Evolutionary conservation across 2,113 vertebrate species (phyloP), one percentile per base, ranked within the genome.

Genomic region (Chaetura pelagica): DNA sequence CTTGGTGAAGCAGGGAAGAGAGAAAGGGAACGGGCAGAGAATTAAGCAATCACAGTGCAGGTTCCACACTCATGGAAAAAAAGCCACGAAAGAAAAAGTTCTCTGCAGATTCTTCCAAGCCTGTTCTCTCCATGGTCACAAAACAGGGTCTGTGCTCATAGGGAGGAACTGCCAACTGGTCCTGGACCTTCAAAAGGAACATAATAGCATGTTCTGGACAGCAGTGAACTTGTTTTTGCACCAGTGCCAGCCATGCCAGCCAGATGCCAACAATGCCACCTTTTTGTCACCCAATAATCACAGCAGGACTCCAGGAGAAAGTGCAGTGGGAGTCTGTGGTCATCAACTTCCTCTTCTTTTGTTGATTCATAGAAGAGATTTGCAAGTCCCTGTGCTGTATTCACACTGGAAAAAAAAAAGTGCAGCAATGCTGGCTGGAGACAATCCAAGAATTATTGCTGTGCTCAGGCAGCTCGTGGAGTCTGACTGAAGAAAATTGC

Each of bases 161-260:
- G 12, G 57, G 57, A 87, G 2, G 49, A 82, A 62, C 22, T 80
- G 61, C 51, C 27, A 48, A 16, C 73, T 72, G 63, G 83, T 52
- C 76, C 34, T 11, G 32, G 64, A 84, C 29, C 59, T 87, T 81
- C 80, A 23, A 19, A 16, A 57, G 57, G 57, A 78, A 59, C 2
- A 2, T 0, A 3, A 32, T n/a, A 85, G 3, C 0, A 2, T 3
- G 21, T 24, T 80, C 44, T 15, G 22, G 48, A 64, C 8, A 38
- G 62, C 21, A 32, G 30, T 4, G 29, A 74, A 42, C 64, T 62
- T 74, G 51, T 42, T 62, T 76, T 95, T 55, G 82, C 49, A 19
- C 44, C 1, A 3, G 4, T 9, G 42, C 35, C 64, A 54, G 71
- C 48, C 42, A 10, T 3, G 5, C 35, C 12, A 55, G 27, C 0